A percentile compares a stretch with the other conserved stretches of the same genome.
These are phyloP conservation scores for Cyanoramphus novaezelandiae DNA, from an alignment of 2,113 vertebrate species.

Conservation along the genomic window DNA sequence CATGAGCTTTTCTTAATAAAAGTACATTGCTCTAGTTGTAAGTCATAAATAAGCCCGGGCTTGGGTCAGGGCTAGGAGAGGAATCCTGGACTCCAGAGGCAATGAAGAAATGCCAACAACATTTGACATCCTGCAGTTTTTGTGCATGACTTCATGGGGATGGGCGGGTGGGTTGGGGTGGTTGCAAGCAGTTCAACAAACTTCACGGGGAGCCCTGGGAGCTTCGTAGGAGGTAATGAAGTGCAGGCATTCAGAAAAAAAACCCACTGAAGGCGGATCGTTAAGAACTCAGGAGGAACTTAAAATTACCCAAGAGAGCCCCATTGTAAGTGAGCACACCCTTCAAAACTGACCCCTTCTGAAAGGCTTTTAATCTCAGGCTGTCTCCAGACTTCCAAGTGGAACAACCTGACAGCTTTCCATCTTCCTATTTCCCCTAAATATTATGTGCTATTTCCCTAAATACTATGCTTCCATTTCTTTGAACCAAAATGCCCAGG, in stretches of 20 bases:
- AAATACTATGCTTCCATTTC: background rate
- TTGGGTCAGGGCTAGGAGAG: background rate
- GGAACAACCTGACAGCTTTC: background rate
- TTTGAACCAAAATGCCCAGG: background rate
- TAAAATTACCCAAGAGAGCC: background rate
- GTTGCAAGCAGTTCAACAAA: constrained; percentile 48
- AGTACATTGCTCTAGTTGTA: background rate
- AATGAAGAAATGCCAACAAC: constrained; percentile 18
- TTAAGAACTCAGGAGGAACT: background rate
- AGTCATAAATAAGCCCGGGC: constrained; percentile 33
- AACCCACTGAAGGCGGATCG: background rate
- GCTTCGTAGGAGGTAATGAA: constrained; percentile 23
- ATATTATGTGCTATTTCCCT: background rate
- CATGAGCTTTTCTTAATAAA: constrained; percentile 36
- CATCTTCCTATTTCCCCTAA: background rate
- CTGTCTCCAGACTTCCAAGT: background rate
- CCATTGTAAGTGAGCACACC: background rate
- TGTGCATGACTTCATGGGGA: constrained; percentile 48
- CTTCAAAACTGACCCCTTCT: background rate
- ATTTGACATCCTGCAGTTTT: constrained; percentile 54
- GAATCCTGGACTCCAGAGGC: constrained; percentile 21
- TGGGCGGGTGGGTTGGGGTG: background rate
- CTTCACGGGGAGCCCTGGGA: constrained; percentile 27
- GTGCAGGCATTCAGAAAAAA: background rate
- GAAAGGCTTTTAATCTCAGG: background rate